phyloP scores from a whole-genome alignment of 2,888 invertebrate species.

The Azorinus chamasolen region DNA sequence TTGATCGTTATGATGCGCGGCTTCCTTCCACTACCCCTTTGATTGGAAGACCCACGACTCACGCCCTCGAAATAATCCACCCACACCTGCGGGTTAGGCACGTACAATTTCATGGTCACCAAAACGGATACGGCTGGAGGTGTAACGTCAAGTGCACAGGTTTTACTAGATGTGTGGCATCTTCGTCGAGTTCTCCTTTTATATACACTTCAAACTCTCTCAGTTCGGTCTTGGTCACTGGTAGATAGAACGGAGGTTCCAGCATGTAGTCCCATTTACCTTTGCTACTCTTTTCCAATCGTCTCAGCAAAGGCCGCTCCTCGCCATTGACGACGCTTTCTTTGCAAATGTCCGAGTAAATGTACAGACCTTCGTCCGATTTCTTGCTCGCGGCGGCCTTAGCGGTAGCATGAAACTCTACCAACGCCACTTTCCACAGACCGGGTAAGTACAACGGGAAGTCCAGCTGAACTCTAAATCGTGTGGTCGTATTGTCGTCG shows the following conservation, averaged over 20 bases:
- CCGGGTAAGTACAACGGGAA: conserved; percentile 27
- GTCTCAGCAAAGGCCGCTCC: conserved; percentile 20
- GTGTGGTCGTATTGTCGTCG: conserved; percentile 9
- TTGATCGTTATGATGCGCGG: too few relatives aligned
- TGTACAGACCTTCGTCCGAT: conserved; percentile 7
- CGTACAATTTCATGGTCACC: too few relatives aligned
- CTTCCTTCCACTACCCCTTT: too few relatives aligned
- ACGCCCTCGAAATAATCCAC: too few relatives aligned
- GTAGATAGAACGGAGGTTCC: conserved; percentile 14
- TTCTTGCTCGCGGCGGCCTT: conserved; percentile 11
- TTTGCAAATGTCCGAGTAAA: conserved; percentile 24
- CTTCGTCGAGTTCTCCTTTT: background rate
- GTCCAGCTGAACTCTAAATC: conserved; percentile 27
- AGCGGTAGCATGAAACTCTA: conserved; percentile 16
- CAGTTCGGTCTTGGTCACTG: too few relatives aligned
- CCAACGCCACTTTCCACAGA: conserved; percentile 15
- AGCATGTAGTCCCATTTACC: conserved; percentile 28
- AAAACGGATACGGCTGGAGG: too few relatives aligned
- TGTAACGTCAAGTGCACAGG: too few relatives aligned
- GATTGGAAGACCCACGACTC: too few relatives aligned
- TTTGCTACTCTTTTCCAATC: conserved; percentile 18
- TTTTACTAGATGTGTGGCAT: conserved; percentile 10
- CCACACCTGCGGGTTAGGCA: too few relatives aligned
- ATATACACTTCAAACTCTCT: conserved; percentile 30
- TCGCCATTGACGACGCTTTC: conserved; percentile 26